These are phyloP conservation scores for Episyrphus balteatus DNA, from an alignment of 1,140 invertebrate species.

Conservation along the genomic window DNA sequence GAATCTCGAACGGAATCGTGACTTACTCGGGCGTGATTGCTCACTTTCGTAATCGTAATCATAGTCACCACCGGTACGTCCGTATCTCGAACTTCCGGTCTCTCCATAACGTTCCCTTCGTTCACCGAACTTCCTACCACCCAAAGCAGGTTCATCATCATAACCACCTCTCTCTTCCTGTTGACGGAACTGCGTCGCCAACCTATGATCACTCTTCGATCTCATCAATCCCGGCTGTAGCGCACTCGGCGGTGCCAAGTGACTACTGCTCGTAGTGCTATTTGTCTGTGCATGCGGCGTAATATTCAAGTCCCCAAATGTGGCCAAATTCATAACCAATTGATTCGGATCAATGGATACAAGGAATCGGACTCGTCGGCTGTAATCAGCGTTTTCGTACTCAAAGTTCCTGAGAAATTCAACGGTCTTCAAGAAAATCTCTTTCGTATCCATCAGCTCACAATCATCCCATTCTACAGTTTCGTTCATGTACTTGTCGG, in stretches of 20 bases:
- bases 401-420: slow-evolving; percentile 91
- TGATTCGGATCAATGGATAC: slow-evolving; percentile 84
- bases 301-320: slow-evolving; percentile 80
- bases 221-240: slow-evolving; percentile 68
- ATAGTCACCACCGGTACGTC: slow-evolving; percentile 41
- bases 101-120: slow-evolving; percentile 40
- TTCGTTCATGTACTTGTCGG: slow-evolving; percentile 86
- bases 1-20: slow-evolving; percentile 60
- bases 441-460: slow-evolving; percentile 85
- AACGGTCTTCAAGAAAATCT: slow-evolving; percentile 85
- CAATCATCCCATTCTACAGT: slow-evolving; percentile 78
- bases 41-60: slow-evolving; percentile 54
- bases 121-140: slow-evolving; percentile 61
- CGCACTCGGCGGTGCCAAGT: slow-evolving; percentile 46
- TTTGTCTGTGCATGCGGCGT: slow-evolving; percentile 42
- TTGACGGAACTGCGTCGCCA: slow-evolving; percentile 79
- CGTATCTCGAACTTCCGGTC: slow-evolving; percentile 41
- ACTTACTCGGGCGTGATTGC: slow-evolving; percentile 39
- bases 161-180: slow-evolving; percentile 59
- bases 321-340: slow-evolving; percentile 69
- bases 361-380: slow-evolving; percentile 68
- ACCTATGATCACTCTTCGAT: slow-evolving; percentile 84
- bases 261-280: slow-evolving; percentile 34
- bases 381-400: slow-evolving; percentile 82
- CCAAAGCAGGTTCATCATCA: slow-evolving; percentile 51